Percentiles rank a stretch among this genome's conserved stretches.
Evolutionary conservation across 2,113 vertebrate species (phyloP).

Genomic region (Origma solitaria): DNA sequence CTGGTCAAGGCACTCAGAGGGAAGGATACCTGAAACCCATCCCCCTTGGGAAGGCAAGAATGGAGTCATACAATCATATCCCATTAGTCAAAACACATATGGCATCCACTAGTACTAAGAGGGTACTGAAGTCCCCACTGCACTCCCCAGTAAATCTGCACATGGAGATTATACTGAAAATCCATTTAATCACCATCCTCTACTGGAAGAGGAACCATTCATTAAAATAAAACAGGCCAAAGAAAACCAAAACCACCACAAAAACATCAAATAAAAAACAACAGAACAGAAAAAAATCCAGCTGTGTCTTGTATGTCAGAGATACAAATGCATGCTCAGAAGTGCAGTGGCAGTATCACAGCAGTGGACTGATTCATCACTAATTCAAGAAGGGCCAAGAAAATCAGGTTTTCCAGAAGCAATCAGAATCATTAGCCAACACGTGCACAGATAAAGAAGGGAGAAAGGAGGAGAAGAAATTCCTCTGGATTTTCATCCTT

Average conservation of each 20-base stretch:
- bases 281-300: not conserved
- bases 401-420: not conserved
- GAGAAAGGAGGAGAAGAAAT: not conserved
- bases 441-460: not conserved
- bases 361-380: not conserved
- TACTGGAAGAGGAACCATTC: rapidly evolving
- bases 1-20: not conserved
- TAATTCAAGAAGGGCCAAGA: not conserved
- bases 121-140: not conserved
- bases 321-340: not conserved
- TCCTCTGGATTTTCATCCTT: not conserved
- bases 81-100: not conserved
- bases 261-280: not conserved
- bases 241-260: not conserved
- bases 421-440: not conserved
- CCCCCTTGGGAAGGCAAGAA: not conserved
- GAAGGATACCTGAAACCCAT: not conserved
- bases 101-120: not conserved
- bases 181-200: not conserved
- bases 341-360: not conserved
- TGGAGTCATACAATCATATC: not conserved
- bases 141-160: not conserved
- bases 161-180: not conserved
- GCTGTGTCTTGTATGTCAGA: not conserved
- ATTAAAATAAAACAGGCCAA: not conserved